phyloP scores from a whole-genome alignment of 2,888 invertebrate genomes.

The Anodontia alba region DNA sequence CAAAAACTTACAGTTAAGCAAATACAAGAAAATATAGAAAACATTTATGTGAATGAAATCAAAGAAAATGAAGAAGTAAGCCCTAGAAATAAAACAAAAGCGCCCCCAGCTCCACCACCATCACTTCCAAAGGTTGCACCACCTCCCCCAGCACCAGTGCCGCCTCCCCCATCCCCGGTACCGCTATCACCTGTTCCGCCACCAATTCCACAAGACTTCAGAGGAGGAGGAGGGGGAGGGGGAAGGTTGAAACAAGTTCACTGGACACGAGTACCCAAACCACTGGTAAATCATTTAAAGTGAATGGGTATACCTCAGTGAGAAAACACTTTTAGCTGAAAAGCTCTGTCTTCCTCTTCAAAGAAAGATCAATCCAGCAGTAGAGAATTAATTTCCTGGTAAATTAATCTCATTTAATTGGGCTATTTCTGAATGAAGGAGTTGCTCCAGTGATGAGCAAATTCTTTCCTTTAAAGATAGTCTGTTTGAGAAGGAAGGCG shows the following conservation, averaged over 20 bases:
- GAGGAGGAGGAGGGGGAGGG: neutral
- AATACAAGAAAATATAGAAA: conserved; percentile 42
- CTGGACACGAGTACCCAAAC: conserved; percentile 68
- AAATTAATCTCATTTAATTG: no score
- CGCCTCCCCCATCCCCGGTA: conserved; percentile 28
- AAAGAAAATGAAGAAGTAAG: conserved; percentile 20
- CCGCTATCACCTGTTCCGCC: conserved; percentile 13
- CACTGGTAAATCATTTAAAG: conserved; percentile 55
- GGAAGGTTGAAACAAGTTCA: conserved; percentile 68
- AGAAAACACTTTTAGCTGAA: no score
- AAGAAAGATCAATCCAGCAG: no score
- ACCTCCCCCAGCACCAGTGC: conserved; percentile 36
- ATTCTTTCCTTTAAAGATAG: no score
- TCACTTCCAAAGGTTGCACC: conserved; percentile 20
- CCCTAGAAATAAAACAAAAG: conserved; percentile 1
- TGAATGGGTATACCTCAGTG: no score
- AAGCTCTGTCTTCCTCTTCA: no score
- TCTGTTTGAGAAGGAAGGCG: no score
- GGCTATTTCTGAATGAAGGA: no score
- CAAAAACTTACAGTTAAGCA: conserved; percentile 38
- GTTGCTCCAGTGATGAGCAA: no score
- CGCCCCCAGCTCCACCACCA: conserved; percentile 26
- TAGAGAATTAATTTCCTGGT: no score
- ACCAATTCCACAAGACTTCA: neutral
- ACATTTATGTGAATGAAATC: conserved; percentile 40